Evolutionary conservation across 2,797 vertebrate genomes (phyloP).

Genomic region (Rachycentron canadum): DNA sequence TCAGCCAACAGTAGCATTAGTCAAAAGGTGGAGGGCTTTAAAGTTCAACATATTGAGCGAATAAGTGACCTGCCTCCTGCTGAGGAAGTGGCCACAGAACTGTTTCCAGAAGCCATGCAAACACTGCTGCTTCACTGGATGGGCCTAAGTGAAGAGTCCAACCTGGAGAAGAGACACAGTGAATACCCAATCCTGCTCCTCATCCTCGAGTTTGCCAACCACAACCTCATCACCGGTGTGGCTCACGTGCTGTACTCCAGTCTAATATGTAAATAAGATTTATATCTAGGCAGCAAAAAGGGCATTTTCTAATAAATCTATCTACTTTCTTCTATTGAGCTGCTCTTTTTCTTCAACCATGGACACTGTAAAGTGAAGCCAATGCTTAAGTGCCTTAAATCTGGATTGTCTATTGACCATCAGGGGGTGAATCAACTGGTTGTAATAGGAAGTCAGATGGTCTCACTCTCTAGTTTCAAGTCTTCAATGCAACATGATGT

Average conservation of each 20-base stretch:
- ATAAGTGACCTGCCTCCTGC: slow-evolving; percentile 89
- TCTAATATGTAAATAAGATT: slow-evolving; percentile 85
- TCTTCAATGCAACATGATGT: no score
- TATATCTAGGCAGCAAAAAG: neutral
- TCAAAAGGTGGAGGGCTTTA: slow-evolving; percentile 87
- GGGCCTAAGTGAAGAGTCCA: slow-evolving; percentile 85
- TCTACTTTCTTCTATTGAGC: no score
- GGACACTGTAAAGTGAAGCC: no score
- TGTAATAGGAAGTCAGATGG: no score
- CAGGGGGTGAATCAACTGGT: no score
- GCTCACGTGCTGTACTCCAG: slow-evolving; percentile 90
- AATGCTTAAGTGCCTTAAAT: no score
- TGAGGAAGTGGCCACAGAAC: slow-evolving; percentile 83
- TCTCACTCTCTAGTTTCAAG: no score
- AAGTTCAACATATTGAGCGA: slow-evolving; percentile 86
- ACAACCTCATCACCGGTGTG: slow-evolving; percentile 90
- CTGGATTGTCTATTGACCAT: no score
- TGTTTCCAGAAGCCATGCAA: slow-evolving; percentile 89
- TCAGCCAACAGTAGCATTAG: slow-evolving; percentile 85
- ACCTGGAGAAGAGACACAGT: slow-evolving; percentile 84
- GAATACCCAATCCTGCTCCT: slow-evolving; percentile 90
- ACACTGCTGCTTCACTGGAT: slow-evolving; percentile 89
- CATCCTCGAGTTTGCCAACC: slow-evolving; percentile 90
- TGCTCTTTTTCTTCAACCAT: neutral
- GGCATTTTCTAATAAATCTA: slow-evolving; percentile 16